A percentile compares a stretch with the other conserved stretches of the same genome.
Conservation (phyloP, 2,113 vertebrate species). For the Rhizomys pruinosus region DNA sequence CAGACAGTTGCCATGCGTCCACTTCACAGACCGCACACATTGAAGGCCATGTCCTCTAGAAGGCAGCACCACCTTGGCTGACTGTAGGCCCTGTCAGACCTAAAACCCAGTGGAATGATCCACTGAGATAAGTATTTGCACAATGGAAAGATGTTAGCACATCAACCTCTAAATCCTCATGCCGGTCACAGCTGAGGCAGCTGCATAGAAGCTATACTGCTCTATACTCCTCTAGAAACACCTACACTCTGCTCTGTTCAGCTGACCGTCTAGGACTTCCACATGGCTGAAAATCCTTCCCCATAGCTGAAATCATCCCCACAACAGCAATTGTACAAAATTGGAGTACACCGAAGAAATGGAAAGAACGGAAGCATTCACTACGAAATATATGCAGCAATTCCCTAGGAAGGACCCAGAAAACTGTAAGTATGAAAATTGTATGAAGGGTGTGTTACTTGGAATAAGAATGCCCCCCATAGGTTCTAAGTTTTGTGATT, state of each 20-base stretch:
- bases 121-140: neutral
- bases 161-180: neutral
- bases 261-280: no score
- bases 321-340: neutral
- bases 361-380: neutral
- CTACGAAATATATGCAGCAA: neutral
- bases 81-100: no score
- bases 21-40: neutral
- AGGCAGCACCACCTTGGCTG: neutral
- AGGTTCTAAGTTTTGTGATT: no score
- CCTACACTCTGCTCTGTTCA: neutral
- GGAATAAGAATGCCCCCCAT: no score
- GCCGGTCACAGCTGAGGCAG: neutral
- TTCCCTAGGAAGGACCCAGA: neutral
- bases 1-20: neutral
- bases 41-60: neutral
- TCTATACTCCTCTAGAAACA: neutral
- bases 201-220: neutral
- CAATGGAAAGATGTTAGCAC: neutral
- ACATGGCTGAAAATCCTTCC: neutral
- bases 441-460: neutral
- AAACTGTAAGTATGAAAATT: neutral
- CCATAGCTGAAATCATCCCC: no score
- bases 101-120: neutral
- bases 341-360: neutral